Base-by-base conservation (phyloP, 2,888 invertebrate genomes). In the Orchesellides sinensis region DNA sequence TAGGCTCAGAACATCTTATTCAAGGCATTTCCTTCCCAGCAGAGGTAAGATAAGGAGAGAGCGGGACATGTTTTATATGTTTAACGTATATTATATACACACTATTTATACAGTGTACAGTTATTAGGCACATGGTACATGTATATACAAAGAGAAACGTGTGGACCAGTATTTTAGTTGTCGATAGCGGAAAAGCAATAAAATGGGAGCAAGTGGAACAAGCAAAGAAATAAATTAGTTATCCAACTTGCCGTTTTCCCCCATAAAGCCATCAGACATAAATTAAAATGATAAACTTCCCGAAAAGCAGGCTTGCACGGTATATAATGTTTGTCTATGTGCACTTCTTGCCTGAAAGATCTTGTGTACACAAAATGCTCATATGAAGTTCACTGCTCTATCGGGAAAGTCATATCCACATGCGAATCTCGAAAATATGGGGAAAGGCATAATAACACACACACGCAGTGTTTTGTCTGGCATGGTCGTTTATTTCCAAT, bases 1-100 rank as follows among this genome's bases (percentile, higher is more conserved):
- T 95, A 87, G 99, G 99, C 17, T 99, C 98, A 0, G 99, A 99
- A 90, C 99, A 99, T 90, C 95, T 94, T 89, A 96, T 99, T 87
- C 96, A 97, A 89, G 96, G 97, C 85, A 95, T 97, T 89, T 94
- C 96, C 54, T 99, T 99, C 91, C 98, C 99, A 27, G 98, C 97
- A 78, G 99, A 99, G 94, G 98, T 99, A 90, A 93, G 93, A 66
- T 32, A 17, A 63, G 25, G 8, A n/a, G 6, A 23, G 27, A 27
- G 56, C 1, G 3, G 2, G 56, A 32, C 2, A 40, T 2, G n/a
- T 5, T n/a, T n/a, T n/a, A n/a, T n/a, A n/a, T n/a, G n/a, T n/a
- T n/a, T n/a, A n/a, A n/a, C n/a, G n/a, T n/a, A n/a, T n/a, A n/a
- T n/a, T n/a, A n/a, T n/a, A n/a, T n/a, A n/a, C n/a, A 40, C 40